Base-by-base conservation (phyloP, 1,140 invertebrate genomes). In the Danaus plexippus region DNA sequence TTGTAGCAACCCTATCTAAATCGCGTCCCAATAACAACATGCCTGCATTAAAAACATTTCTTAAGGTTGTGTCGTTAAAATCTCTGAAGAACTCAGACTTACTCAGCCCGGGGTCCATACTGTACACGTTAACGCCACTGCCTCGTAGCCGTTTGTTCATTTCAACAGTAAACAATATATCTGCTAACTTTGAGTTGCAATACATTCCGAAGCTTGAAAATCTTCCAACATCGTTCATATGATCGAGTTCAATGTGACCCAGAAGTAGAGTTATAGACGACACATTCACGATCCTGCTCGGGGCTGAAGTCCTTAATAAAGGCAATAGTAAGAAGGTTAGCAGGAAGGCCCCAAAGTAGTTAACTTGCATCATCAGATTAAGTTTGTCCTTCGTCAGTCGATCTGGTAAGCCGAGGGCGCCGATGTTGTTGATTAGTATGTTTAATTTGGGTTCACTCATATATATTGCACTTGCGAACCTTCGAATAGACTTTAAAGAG, bases 71-170 rank as follows among this genome's bases (percentile, higher is more conserved):
- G n/a, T 80, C 74, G 52, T 89, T 84, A 10, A 92, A 67, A 64
- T 94, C 84, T 65, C 93, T 89, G 54, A 93, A 92, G 15, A 95
- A 87, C 32, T 91, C 89, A 1, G 94, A 94, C 54, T 92, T 93
- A 9, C 92, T 92, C 70, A 94, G 92, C 12, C 95, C 95, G 32
- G 95, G 95, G 74, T 94, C 94, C 57, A 94, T 88, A 54, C 91
- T 90, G 79, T 93, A 94, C 9, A 93, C 90, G 59, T 86, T 90
- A 1, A 95, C 89, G 12, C 90, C 90, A 56, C 80, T 88, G 40
- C 87, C 87, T 73, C 87, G 64, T 2, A 88, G 75, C 57, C 88
- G 82, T 57, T 86, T 90, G 1, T 91, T 80, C 60, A 94, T 85
- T 74, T 94, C 91, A n/a, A 80, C 79, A n/a, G 88, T 89, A 78